Conservation (phyloP, 2,797 vertebrate genomes). For the Parotocinclus haroldoi region DNA sequence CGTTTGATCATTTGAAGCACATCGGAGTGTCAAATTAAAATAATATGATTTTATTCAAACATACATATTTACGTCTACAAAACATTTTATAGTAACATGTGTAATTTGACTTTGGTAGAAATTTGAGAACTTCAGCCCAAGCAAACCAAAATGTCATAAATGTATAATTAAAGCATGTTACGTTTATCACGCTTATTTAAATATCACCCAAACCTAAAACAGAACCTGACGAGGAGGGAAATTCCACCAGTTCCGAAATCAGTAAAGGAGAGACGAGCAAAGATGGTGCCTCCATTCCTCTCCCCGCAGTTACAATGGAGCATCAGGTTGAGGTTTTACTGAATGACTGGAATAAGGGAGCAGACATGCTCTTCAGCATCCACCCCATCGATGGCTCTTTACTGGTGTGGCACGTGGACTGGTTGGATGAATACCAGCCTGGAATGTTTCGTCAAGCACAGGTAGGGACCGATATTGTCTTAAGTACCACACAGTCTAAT, state of each 20-base stretch:
- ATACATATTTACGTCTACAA: too few species aligned
- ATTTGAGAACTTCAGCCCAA: too few species aligned
- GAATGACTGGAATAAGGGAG: conserved; percentile 92
- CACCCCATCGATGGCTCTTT: conserved; percentile 95
- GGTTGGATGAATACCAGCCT: conserved; percentile 96
- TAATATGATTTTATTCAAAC: neutral
- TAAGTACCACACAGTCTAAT: too few species aligned
- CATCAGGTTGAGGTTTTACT: conserved; percentile 89
- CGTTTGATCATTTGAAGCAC: too few species aligned
- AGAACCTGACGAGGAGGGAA: conserved; percentile 68
- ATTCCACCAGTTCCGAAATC: conserved; percentile 65
- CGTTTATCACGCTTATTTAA: too few species aligned
- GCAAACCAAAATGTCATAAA: too few species aligned
- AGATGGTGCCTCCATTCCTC: conserved; percentile 61
- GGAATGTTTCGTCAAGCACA: conserved; percentile 98
- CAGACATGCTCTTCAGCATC: conserved; percentile 98
- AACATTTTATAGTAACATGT: too few species aligned
- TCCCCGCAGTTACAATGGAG: conserved; percentile 80
- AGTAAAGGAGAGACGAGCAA: conserved; percentile 62
- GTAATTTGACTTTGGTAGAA: too few species aligned
- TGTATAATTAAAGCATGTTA: too few species aligned
- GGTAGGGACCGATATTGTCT: too few species aligned
- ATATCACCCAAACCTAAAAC: neutral
- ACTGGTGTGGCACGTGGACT: conserved; percentile 95
- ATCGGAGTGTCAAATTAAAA: too few species aligned